phyloP scores from a whole-genome alignment of 2,888 invertebrate genomes.

The Caradrina kadenii region DNA sequence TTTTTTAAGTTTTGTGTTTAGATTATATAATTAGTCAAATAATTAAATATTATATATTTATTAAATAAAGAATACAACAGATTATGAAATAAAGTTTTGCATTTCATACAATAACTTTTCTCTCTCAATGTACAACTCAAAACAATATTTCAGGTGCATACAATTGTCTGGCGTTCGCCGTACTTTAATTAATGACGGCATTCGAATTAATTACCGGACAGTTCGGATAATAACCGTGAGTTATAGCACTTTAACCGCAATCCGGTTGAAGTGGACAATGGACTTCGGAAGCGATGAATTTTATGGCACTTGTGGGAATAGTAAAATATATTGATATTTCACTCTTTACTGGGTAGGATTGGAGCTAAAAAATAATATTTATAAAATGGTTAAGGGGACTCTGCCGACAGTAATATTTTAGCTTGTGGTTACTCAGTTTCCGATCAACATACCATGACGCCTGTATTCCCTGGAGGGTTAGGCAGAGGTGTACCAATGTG shows the following conservation, averaged over 20 bases:
- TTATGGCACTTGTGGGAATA: slow-evolving; percentile 7
- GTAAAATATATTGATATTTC: too few species aligned
- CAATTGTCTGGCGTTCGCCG: slow-evolving; percentile 61
- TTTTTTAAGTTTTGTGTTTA: too few species aligned
- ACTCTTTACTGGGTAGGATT: not conserved
- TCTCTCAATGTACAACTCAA: slow-evolving; percentile 50
- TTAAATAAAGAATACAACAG: too few species aligned
- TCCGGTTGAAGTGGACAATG: slow-evolving; percentile 47
- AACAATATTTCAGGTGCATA: slow-evolving; percentile 68
- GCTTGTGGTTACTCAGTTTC: too few species aligned
- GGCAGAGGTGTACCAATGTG: too few species aligned
- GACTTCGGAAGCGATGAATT: slow-evolving; percentile 14
- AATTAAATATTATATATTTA: too few species aligned
- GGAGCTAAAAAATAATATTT: too few species aligned
- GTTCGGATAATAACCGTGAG: slow-evolving; percentile 62
- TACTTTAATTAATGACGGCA: slow-evolving; percentile 67
- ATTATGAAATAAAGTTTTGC: not conserved
- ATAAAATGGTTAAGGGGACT: too few species aligned
- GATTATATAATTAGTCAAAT: too few species aligned
- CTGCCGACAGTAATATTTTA: too few species aligned
- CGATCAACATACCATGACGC: too few species aligned
- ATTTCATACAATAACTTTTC: slow-evolving; percentile 26
- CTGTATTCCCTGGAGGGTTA: too few species aligned
- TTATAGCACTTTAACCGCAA: slow-evolving; percentile 54
- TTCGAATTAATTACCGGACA: slow-evolving; percentile 67